Evolutionary conservation across 2,797 vertebrate genomes (phyloP), one percentile per base, ranked within the genome.

Genomic region (Smutsia gigantea): DNA sequence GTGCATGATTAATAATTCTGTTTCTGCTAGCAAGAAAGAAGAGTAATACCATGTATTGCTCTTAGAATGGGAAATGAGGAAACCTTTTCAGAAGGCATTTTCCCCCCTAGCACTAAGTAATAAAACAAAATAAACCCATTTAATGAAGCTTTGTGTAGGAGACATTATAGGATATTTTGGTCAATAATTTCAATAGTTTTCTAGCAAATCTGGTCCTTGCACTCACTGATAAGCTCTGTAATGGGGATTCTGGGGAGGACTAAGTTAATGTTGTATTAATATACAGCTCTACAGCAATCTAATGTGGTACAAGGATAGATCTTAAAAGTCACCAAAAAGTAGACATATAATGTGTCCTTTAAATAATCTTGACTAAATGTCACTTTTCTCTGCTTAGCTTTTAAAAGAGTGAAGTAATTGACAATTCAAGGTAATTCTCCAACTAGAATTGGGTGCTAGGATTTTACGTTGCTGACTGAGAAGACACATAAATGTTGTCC

Each of bases 41-140:
- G 31, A 96, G 23, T 31, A 79, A 77, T 71, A 34, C 17, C 77
- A 42, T 37, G 46, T 71, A 23, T 85, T 74, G 29, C 53, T 51
- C 68, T 64, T 90, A 79, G 17, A 86, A 77, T 21, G 27, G 2
- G 8, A 92, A 84, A 82, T 82, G 53, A 78, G 51, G 75, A 72
- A 71, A 82, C 8, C 13, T 53, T 87, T 96, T 86, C n/a, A 90
- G 61, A 66, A 86, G 61, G 5, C 2, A 37, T 84, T 86, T 89
- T 84, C 75, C 1, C 37, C 29, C 39, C 64, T 59, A 72, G 2
- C 66, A 53, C 25, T 94, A 79, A 78, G 53, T 4, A 31, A 9
- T 75, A 83, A 71, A 57, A 23, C 71, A 92, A 85, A 79, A 61
- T 88, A 94, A 94, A 71, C 7, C 55, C 55, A 85, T 59, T 29